Evolutionary conservation across 2,113 vertebrate species (phyloP).

Genomic region (Elaphurus davidianus): DNA sequence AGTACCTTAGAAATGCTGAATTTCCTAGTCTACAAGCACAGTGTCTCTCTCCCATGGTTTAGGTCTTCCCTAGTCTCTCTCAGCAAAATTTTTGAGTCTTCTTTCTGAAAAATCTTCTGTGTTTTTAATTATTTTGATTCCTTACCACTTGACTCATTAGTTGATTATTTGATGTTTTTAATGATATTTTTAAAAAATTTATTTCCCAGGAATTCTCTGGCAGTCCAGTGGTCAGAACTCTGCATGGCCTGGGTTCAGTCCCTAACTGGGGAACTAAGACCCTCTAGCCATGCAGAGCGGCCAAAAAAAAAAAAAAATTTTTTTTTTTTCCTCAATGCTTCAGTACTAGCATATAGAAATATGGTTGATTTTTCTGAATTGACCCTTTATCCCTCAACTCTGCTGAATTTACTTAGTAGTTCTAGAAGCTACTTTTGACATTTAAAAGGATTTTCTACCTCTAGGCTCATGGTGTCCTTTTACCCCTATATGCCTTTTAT

Average conservation of each 20-base stretch:
- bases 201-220: neutral
- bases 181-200: neutral
- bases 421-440: neutral
- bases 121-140: neutral
- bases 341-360: neutral
- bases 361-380: neutral
- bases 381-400: neutral
- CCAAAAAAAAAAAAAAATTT: neutral
- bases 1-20: rapidly evolving
- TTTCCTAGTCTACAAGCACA: too few relatives aligned
- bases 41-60: rapidly evolving
- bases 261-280: neutral
- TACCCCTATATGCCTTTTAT: neutral
- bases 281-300: rapidly evolving
- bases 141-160: neutral
- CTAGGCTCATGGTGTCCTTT: neutral
- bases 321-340: neutral
- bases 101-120: neutral
- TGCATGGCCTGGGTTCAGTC: neutral
- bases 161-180: neutral
- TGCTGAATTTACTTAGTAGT: neutral
- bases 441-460: neutral
- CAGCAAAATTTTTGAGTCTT: neutral
- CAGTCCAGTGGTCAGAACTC: neutral
- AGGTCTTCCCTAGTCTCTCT: neutral